Percentiles rank a stretch among this genome's conserved stretches.
These are phyloP conservation scores for Steinernema hermaphroditum DNA, from an alignment of 2,888 invertebrate genomes.

Conservation along the genomic window DNA sequence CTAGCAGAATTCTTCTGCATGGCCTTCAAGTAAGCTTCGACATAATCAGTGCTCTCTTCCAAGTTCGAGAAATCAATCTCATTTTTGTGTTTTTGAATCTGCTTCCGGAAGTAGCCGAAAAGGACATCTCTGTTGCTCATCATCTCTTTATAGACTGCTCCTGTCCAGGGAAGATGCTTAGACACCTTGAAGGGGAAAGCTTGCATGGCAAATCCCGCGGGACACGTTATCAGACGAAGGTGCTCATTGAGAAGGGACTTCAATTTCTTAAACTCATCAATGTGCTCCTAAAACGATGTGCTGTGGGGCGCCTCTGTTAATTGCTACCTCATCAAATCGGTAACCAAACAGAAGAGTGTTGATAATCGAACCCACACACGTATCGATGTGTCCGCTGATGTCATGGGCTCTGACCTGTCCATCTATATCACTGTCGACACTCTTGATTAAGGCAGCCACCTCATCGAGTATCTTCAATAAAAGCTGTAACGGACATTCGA, in stretches of 20 bases:
- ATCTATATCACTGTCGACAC: constrained; percentile 26
- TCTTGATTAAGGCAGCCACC: constrained; percentile 27
- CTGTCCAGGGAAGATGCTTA: not conserved
- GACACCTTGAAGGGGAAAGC: not conserved
- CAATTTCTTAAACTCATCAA: not conserved
- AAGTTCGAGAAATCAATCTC: constrained; percentile 26
- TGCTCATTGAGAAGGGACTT: not conserved
- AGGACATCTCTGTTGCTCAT: not conserved
- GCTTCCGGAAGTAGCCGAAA: constrained; percentile 34
- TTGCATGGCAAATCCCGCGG: not conserved
- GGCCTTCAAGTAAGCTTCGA: constrained; percentile 37
- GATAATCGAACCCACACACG: constrained; percentile 39
- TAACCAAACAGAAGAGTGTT: constrained; percentile 38
- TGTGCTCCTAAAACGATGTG: too few relatives aligned
- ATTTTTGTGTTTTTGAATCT: constrained; percentile 37
- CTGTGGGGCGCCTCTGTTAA: too few relatives aligned
- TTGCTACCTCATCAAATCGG: constrained; percentile 4
- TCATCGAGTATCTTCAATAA: constrained; percentile 35
- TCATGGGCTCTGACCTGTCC: not conserved
- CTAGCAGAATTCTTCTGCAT: constrained; percentile 5
- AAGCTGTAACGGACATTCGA: not conserved
- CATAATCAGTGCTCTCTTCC: constrained; percentile 38
- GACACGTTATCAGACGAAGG: not conserved
- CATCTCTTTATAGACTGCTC: not conserved
- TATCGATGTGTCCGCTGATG: constrained; percentile 12